A percentile compares a stretch with the other conserved stretches of the same genome.
phyloP scores from a whole-genome alignment of 2,888 invertebrate species.

The Spodoptera littoralis region DNA sequence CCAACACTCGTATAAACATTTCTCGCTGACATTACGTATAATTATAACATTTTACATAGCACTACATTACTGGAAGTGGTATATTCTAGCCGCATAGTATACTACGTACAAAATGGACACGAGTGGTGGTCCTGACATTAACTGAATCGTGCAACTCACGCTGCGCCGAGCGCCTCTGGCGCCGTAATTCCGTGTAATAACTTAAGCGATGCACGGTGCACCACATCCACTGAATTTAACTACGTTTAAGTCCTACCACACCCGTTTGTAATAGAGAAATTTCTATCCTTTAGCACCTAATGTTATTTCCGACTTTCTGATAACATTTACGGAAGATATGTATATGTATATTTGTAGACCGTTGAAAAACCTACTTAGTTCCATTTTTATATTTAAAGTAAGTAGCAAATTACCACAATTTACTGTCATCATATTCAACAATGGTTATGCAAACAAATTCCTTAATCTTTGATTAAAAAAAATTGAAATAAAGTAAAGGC shows the following conservation, averaged over 20 bases:
- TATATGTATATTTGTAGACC: no score
- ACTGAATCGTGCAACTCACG: slow-evolving; percentile 15
- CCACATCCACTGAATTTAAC: slow-evolving; percentile 19
- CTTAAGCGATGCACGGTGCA: slow-evolving; percentile 14
- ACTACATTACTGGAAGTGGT: neutral
- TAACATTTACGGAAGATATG: neutral
- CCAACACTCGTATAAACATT: no score
- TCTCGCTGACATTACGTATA: no score
- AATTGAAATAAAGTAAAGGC: neutral
- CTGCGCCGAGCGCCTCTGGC: slow-evolving; percentile 2
- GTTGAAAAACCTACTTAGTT: no score
- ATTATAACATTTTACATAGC: no score
- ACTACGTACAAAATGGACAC: neutral
- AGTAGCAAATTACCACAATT: no score
- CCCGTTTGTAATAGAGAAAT: slow-evolving; percentile 23
- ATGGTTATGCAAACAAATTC: no score
- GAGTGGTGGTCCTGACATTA: slow-evolving; percentile 13
- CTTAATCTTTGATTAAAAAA: neutral
- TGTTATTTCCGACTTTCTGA: neutral
- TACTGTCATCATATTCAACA: no score
- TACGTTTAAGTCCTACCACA: slow-evolving; percentile 22
- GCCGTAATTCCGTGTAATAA: slow-evolving; percentile 36
- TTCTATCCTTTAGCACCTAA: slow-evolving; percentile 1
- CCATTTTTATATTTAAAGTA: no score
- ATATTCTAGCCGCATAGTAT: slow-evolving; percentile 10